Conservation (phyloP, 2,113 vertebrate genomes). For the Bucco capensis region DNA sequence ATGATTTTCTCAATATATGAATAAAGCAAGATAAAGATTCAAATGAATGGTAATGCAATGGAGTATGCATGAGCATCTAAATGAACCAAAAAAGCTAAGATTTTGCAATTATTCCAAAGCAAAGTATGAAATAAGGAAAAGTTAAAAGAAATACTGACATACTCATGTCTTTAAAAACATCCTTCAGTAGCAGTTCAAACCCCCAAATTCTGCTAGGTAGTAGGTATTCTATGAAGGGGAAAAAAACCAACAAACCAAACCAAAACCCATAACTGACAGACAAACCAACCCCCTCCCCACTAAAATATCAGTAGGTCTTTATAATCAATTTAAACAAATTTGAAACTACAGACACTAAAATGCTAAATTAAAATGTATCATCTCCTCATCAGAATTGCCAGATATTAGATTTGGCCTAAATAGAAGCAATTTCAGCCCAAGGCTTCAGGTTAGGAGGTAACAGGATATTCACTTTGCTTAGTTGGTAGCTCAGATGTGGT, state of each 20-base stretch:
- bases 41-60: neutral
- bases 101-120: neutral
- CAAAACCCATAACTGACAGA: no score
- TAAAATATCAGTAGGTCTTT: neutral
- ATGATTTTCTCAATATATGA: neutral
- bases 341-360: neutral
- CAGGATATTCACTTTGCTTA: neutral
- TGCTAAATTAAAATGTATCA: neutral
- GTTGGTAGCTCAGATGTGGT: neutral
- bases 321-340: neutral
- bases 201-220: neutral
- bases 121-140: neutral
- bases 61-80: neutral
- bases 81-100: neutral
- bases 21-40: neutral
- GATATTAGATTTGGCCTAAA: neutral
- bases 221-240: no score
- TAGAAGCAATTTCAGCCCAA: neutral
- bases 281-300: no score
- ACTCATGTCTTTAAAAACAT: neutral
- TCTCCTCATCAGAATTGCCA: neutral
- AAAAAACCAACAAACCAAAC: no score
- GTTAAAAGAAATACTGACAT: neutral
- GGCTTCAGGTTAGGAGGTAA: neutral
- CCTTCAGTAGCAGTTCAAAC: neutral